Evolutionary conservation across 2,797 vertebrate genomes (phyloP).

Genomic region (Margarornis squamiger): DNA sequence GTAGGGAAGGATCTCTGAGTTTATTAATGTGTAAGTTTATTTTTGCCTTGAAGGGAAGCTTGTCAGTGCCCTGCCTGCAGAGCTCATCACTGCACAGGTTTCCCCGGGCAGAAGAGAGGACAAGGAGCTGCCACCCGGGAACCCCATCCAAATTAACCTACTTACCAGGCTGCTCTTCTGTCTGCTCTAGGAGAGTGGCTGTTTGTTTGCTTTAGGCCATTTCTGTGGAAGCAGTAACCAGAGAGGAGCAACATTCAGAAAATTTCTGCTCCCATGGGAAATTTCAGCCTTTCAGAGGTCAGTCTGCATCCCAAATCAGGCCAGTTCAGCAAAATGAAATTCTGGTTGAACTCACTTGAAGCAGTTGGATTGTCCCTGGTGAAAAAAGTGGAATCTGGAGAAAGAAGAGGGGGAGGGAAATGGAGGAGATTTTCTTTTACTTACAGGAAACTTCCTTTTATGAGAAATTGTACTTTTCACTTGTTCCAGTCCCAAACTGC

Average conservation of each 20-base stretch:
- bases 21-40: neutral
- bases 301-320: neutral
- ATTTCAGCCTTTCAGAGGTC: conserved; percentile 11
- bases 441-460: conserved; percentile 26
- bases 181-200: neutral
- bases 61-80: neutral
- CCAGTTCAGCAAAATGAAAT: conserved; percentile 23
- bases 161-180: neutral
- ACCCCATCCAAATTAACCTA: conserved; percentile 19
- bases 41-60: neutral
- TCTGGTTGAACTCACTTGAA: conserved; percentile 1
- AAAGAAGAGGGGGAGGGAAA: neutral
- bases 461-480: conserved; percentile 37
- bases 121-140: neutral
- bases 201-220: conserved; percentile 38
- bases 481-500: conserved; percentile 44
- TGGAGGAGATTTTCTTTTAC: neutral
- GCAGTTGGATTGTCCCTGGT: neutral
- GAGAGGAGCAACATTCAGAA: conserved; percentile 5
- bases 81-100: neutral
- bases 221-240: neutral
- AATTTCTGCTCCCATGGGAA: neutral
- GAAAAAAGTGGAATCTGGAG: neutral
- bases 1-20: neutral
- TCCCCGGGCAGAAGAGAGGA: neutral